phyloP scores from a whole-genome alignment of 1,140 invertebrate genomes.

The Lucilia cuprina region DNA sequence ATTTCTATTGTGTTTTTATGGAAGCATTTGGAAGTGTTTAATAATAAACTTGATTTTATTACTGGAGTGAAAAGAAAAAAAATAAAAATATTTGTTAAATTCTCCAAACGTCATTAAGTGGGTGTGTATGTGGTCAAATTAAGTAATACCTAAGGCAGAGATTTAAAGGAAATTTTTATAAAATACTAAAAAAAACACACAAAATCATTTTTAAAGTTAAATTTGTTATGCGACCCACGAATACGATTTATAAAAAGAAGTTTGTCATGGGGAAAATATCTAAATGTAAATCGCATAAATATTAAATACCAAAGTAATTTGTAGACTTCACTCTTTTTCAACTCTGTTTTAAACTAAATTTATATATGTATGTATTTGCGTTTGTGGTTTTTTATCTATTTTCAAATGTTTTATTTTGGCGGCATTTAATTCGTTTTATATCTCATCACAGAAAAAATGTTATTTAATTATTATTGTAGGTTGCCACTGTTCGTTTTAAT shows the following conservation, averaged over 20 bases:
- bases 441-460: background rate
- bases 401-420: constrained; percentile 19
- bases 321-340: background rate
- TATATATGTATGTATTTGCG: background rate
- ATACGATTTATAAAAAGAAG: no score
- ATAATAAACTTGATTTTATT: background rate
- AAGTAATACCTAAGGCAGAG: no score
- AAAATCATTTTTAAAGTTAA: no score
- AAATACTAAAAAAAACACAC: no score
- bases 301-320: no score
- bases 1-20: no score
- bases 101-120: background rate
- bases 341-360: background rate
- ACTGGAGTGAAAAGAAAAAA: no score
- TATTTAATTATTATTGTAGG: background rate
- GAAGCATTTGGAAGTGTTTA: background rate
- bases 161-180: no score
- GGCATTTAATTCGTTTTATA: constrained; percentile 9
- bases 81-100: background rate
- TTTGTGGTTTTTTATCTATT: background rate
- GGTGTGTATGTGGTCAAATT: background rate
- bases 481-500: background rate
- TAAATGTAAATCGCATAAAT: no score
- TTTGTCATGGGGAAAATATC: no score
- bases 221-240: no score